These are phyloP conservation scores for Alcedo quadribrachys DNA, from an alignment of 2,797 vertebrate genomes.

Conservation along the genomic window DNA sequence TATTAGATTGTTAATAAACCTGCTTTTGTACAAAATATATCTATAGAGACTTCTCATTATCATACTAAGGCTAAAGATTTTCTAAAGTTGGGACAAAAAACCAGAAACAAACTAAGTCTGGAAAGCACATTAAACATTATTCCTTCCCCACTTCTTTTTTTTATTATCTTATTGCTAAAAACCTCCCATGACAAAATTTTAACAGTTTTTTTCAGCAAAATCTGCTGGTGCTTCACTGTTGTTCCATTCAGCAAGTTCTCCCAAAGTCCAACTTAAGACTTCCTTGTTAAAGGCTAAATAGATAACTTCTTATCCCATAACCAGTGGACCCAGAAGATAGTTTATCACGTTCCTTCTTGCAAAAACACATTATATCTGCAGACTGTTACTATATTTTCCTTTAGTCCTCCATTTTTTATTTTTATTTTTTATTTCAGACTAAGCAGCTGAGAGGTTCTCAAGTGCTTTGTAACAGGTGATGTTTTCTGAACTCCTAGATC, in stretches of 20 bases:
- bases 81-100: neutral
- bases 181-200: neutral
- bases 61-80: neutral
- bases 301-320: neutral
- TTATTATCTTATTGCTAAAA: neutral
- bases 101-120: neutral
- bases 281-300: neutral
- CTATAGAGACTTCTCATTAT: neutral
- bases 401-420: neutral
- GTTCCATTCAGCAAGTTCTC: neutral
- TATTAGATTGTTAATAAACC: neutral
- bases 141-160: neutral
- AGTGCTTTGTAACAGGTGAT: neutral
- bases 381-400: neutral
- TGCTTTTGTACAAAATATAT: neutral
- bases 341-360: neutral
- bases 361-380: neutral
- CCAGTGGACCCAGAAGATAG: neutral
- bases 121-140: neutral
- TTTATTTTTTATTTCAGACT: neutral
- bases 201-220: neutral
- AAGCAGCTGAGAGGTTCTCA: neutral
- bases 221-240: rapidly evolving
- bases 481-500: neutral
- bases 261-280: neutral